Conservation (phyloP, 1,140 invertebrate genomes). For the Metopolophium dirhodum region DNA sequence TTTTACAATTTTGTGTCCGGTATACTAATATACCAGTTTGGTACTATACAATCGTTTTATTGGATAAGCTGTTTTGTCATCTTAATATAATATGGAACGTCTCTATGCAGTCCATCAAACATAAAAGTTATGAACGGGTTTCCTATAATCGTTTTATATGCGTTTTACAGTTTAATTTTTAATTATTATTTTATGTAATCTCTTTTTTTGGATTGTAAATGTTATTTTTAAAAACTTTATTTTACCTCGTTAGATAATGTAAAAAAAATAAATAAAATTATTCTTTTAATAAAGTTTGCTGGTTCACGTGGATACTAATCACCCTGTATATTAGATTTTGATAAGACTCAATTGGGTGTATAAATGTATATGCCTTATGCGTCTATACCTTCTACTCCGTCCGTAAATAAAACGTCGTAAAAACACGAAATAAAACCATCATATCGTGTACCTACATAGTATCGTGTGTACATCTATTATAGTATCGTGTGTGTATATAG, state of each 20-base stretch:
- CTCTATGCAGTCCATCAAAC: neutral
- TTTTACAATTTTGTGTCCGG: neutral
- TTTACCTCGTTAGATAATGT: neutral
- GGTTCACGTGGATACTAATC: neutral
- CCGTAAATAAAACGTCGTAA: neutral
- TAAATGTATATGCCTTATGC: neutral
- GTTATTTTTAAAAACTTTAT: neutral
- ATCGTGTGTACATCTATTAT: no score
- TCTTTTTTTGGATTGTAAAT: neutral
- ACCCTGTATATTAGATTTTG: neutral
- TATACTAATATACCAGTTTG: no score
- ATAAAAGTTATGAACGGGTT: neutral
- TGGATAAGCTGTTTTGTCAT: neutral
- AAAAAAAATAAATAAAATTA: neutral
- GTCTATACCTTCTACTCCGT: neutral
- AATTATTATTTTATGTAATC: neutral
- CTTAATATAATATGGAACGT: neutral
- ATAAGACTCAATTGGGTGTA: neutral
- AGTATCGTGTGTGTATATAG: neutral
- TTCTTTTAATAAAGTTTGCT: neutral
- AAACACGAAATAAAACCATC: constrained; percentile 1
- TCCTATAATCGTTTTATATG: neutral
- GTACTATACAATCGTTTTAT: neutral
- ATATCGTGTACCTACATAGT: neutral
- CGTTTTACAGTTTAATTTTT: neutral